These are phyloP conservation scores for Sarcophaga carnaria DNA, from an alignment of 2,888 invertebrate species.

Conservation along the genomic window DNA sequence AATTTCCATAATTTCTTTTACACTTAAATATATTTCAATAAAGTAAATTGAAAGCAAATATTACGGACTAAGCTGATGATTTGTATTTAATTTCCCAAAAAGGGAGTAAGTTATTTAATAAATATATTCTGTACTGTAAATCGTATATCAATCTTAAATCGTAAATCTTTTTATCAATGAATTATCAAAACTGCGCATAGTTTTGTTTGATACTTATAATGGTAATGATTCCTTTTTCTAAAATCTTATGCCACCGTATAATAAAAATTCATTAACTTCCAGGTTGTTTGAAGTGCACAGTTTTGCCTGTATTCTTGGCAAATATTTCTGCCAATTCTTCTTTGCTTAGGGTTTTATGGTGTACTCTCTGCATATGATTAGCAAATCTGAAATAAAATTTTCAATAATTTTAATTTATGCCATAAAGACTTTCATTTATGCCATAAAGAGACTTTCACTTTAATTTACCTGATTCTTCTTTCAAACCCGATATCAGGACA, in stretches of 20 bases:
- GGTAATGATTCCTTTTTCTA: too few species aligned
- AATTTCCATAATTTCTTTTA: conserved; percentile 29
- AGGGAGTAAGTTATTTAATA: too few species aligned
- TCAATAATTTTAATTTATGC: not conserved
- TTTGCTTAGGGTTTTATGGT: conserved; percentile 63
- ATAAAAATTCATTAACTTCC: not conserved
- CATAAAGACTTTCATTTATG: not conserved
- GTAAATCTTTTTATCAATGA: too few species aligned
- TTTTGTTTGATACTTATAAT: too few species aligned
- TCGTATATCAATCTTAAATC: too few species aligned
- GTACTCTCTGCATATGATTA: conserved; percentile 69
- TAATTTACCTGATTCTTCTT: conserved; percentile 68
- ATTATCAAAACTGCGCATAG: too few species aligned
- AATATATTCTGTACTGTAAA: too few species aligned
- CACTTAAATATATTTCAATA: conserved; percentile 20
- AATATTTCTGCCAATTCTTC: conserved; percentile 70
- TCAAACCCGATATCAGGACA: conserved; percentile 70
- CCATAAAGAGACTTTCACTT: not conserved
- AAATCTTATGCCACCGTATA: too few species aligned
- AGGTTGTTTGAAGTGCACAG: conserved; percentile 66
- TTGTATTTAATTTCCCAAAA: too few species aligned
- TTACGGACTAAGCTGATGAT: too few species aligned
- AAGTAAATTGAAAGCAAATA: not conserved
- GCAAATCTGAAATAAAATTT: conserved; percentile 65
- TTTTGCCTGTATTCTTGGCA: conserved; percentile 71